Base-by-base conservation (phyloP, 2,888 invertebrate genomes). In the Mythimna pallens region DNA sequence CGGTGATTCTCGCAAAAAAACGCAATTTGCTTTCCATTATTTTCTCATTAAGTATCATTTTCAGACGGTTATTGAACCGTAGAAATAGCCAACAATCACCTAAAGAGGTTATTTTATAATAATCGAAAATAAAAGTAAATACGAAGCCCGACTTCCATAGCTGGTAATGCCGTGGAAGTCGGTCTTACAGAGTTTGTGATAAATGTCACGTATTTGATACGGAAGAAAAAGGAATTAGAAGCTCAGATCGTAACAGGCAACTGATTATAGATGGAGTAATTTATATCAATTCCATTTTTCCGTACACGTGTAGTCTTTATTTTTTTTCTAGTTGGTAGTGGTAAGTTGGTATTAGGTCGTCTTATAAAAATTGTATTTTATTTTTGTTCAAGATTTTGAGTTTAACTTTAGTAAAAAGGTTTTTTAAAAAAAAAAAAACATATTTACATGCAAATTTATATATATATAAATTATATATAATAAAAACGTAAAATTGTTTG, bases 231-330 rank as follows among this genome's bases (percentile, higher is more conserved):
- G 36, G 59, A 62, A 73, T 79, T 59, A 81, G 72, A 73, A 68
- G 61, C 63, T 81, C 85, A 65, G 66, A 70, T 67, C 22, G 72
- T 81, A 82, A 80, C 57, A 63, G 59, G 66, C 69, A 75, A 78
- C 57, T 70, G 77, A 86, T 85, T 83, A 78, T 65, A 78, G 57
- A 83, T 87, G 52, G 69, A 68, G 83, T 72, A 68, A 75, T 86
- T 85, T 81, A 69, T 85, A 81, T 78, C 71, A 76, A 79, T 80
- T 75, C 17, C 47, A 61, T 4, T 70, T 59, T 78, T 58, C 20
- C 30, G 8, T 65, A 74, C 63, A 69, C 64, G 64, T 69, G 73
- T 72, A 47, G 10, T 7, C 61, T 70, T 77, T 30, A 30, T 30
- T 63, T 76, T 55, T 70, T n/a, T n/a, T n/a, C n/a, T n/a, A n/a